phyloP scores from a whole-genome alignment of 2,797 vertebrate species.

The Nyctibius grandis region DNA sequence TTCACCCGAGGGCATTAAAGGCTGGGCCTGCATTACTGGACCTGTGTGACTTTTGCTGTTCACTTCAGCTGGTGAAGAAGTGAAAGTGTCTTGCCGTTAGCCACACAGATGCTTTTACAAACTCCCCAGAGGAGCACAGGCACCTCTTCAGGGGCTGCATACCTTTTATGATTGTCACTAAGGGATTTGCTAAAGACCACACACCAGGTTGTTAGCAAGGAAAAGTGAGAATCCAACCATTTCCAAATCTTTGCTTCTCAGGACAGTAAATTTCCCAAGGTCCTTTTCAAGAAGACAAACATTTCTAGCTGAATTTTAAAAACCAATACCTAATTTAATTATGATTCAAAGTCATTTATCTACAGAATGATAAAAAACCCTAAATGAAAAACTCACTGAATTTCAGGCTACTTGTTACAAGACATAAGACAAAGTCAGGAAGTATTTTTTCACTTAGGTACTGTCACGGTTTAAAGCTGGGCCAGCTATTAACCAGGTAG shows the following conservation, averaged over 20 bases:
- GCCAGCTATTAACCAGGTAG: no score
- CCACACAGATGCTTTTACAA: neutral
- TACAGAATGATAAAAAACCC: neutral
- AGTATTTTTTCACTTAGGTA: neutral
- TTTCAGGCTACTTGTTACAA: neutral
- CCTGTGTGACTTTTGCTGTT: neutral
- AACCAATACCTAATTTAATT: neutral
- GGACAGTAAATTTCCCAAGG: neutral
- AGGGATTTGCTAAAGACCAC: slow-evolving; percentile 38
- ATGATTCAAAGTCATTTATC: neutral
- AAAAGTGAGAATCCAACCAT: neutral
- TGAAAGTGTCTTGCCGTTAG: neutral
- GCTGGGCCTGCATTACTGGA: neutral
- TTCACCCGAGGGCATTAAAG: neutral
- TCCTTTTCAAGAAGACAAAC: neutral
- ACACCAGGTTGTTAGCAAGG: slow-evolving; percentile 1
- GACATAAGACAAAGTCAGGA: neutral
- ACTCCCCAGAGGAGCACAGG: neutral
- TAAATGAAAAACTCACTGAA: neutral
- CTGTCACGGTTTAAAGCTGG: no score
- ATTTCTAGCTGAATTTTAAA: neutral
- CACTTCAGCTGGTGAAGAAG: neutral
- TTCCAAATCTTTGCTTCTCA: neutral
- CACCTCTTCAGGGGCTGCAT: neutral
- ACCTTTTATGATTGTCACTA: neutral